Evolutionary conservation across 92 coral and sea anemone species (phyloP).

Genomic region (Diadumene lineata): DNA sequence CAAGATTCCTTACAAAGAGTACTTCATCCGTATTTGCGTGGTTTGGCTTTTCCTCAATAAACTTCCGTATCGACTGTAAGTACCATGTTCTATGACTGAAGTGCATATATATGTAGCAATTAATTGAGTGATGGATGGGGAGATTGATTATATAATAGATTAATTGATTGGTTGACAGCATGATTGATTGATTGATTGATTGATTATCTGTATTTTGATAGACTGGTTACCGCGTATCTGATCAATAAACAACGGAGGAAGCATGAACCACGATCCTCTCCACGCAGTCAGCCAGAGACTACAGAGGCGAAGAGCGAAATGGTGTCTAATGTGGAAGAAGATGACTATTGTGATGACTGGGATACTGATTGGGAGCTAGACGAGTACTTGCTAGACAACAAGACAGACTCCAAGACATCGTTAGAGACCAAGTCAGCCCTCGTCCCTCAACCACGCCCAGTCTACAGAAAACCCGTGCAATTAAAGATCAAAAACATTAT

Average conservation of each 20-base stretch:
- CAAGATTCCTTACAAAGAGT: neutral
- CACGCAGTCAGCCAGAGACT: too few species aligned
- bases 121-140: neutral
- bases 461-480: too few species aligned
- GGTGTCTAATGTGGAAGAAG: conserved; percentile 1
- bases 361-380: too few species aligned
- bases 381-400: neutral
- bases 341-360: too few species aligned
- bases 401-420: too few species aligned
- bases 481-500: neutral
- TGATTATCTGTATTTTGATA: neutral
- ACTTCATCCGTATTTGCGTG: neutral
- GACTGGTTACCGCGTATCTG: neutral
- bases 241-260: too few species aligned
- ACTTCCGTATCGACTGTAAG: neutral
- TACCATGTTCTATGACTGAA: too few species aligned
- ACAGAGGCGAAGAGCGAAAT: too few species aligned
- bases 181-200: neutral
- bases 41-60: neutral
- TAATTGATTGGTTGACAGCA: neutral
- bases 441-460: neutral
- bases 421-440: neutral
- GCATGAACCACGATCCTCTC: neutral
- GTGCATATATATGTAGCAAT: neutral
- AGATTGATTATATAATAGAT: neutral